A percentile compares a stretch with the other conserved stretches of the same genome.
Conservation (phyloP, 2,797 vertebrate genomes). For the Prunella strophiata region DNA sequence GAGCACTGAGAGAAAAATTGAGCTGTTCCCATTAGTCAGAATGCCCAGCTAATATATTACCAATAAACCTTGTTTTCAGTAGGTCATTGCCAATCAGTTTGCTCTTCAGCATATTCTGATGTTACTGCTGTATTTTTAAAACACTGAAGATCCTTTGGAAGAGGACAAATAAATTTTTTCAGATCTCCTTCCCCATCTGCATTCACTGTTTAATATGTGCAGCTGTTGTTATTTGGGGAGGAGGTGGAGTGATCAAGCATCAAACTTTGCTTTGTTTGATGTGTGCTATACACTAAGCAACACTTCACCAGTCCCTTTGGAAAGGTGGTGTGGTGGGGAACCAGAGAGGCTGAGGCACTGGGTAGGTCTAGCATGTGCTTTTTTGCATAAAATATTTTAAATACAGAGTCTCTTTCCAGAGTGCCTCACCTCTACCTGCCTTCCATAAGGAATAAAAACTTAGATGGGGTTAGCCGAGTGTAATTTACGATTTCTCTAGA, state of each 20-base stretch:
- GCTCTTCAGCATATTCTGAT: background rate
- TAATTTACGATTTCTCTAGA: background rate
- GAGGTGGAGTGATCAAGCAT: background rate
- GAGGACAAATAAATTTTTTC: background rate
- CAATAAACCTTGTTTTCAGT: background rate
- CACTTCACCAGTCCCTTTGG: background rate
- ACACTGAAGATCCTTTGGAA: background rate
- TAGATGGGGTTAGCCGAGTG: background rate
- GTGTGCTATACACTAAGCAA: rapidly evolving
- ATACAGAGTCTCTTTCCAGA: background rate
- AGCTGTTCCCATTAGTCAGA: background rate
- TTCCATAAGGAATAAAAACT: background rate
- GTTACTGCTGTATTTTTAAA: background rate
- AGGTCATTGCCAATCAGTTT: background rate
- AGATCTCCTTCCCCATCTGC: background rate
- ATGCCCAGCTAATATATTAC: background rate
- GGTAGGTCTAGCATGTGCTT: rapidly evolving
- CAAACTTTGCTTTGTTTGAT: background rate
- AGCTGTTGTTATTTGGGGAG: background rate
- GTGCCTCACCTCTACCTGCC: background rate
- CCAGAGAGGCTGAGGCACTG: background rate
- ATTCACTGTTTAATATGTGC: rapidly evolving
- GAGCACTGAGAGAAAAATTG: background rate
- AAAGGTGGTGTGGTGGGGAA: background rate
- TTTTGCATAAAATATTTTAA: background rate